Base-by-base conservation (phyloP, 2,888 invertebrate species). In the Brenthis daphne region DNA sequence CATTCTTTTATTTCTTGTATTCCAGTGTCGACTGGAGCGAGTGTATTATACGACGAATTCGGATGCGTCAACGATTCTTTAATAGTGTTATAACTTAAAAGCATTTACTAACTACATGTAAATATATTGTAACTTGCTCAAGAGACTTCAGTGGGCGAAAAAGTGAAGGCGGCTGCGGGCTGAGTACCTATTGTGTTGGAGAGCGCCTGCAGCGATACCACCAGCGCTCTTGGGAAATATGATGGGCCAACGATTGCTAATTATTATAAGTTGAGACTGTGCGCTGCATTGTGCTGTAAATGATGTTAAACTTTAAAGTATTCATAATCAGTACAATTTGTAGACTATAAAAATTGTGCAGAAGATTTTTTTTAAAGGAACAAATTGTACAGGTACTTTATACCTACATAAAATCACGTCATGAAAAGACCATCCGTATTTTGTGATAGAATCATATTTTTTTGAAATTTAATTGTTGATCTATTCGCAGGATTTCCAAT, bases 81-180 rank as follows among this genome's bases (percentile, higher is more conserved):
- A 11, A 58, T 66, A 69, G 58, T 61, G 60, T 53, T 71, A 60
- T 47, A 37, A 20, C 20, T 20, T 20, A 20, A 20, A 20, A 63
- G 48, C 60, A 55, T 69, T 73, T 67, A 68, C 68, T 64, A 65
- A 69, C 57, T 68, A 63, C 69, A 63, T 65, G 63, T 67, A 82
- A 79, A 82, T 81, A 80, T 79, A 83, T 84, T 82, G 37, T 43
- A 43, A 86, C 83, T 86, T 85, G 84, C 87, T 82, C 82, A 77
- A 76, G 77, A 74, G 79, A 82, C 85, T 85, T 80, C 79, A 83
- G 76, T 77, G 76, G 77, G 80, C 81, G 77, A 79, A 82, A 85
- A 85, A 85, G 84, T 81, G 82, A 84, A 85, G 77, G 76, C 79
- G 78, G 79, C 76, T 79, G 67, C 84, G 85, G 78, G 79, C 76